Evolutionary conservation across 2,888 invertebrate genomes (phyloP).

Genomic region (Frankliniella fusca): DNA sequence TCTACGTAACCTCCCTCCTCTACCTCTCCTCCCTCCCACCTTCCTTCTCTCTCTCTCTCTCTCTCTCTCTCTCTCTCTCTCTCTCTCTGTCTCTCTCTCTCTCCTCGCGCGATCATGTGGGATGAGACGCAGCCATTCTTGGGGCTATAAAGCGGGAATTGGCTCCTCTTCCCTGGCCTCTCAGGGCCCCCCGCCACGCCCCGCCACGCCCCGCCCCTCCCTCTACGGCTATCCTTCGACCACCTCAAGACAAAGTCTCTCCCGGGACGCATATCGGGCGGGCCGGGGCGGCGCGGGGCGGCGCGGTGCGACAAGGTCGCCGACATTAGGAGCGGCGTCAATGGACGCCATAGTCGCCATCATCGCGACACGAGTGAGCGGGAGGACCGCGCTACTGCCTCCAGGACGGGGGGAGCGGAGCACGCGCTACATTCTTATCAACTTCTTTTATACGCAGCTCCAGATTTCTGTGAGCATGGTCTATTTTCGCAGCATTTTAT

Average conservation of each 20-base stretch:
- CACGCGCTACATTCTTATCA: too few species aligned
- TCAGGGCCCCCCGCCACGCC: too few species aligned
- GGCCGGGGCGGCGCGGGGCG: not conserved
- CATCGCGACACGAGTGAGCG: too few species aligned
- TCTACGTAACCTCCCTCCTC: not conserved
- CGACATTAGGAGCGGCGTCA: not conserved
- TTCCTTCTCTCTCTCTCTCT: not conserved
- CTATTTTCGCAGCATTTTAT: too few species aligned
- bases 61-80: not conserved
- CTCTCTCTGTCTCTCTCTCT: not conserved
- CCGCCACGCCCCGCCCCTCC: not conserved
- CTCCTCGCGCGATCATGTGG: conserved; percentile 1
- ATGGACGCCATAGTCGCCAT: too few species aligned
- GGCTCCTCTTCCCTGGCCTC: not conserved
- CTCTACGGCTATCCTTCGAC: not conserved
- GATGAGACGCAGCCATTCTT: conserved; percentile 19
- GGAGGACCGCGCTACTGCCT: too few species aligned
- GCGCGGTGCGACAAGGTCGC: not conserved
- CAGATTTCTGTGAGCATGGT: too few species aligned
- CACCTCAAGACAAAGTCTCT: conserved; percentile 22
- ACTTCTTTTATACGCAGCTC: too few species aligned
- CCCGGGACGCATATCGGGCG: not conserved
- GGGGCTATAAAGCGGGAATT: conserved; percentile 22
- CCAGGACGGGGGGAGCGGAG: too few species aligned
- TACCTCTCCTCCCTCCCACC: not conserved